Base-by-base conservation (phyloP, 2,888 invertebrate species). In the Exocentrus adspersus region DNA sequence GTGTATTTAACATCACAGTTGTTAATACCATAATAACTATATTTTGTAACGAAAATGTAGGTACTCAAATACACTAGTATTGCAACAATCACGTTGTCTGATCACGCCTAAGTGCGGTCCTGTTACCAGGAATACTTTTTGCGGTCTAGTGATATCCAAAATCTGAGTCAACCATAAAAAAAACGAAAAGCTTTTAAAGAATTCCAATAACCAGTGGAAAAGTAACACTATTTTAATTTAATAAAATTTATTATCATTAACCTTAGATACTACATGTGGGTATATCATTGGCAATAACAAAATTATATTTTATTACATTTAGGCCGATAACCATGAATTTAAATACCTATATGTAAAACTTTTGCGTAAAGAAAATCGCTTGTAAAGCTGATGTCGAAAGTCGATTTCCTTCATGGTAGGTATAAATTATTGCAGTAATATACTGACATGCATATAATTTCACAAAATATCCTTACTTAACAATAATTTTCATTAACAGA, bases 231-330 rank as follows among this genome's bases (percentile, higher is more conserved):
- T n/a, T n/a, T n/a, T n/a, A n/a, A n/a, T n/a, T n/a, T n/a, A n/a
- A n/a, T 21, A 28, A 54, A 54, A 43, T 43, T 21, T 54, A 43
- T 54, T 37, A 43, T 21, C 12, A 24, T 53, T 42, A 53, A 43
- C 52, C 32, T 19, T 24, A 37, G 43, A 54, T 53, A 37, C 41
- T n/a, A 54, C 24, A 28, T 54, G 43, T 54, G 43, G 30, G 43
- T 42, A 54, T 54, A 43, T 28, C 19, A 28, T 28, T 30, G 30
- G 43, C 54, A 20, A 41, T 37, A 53, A 41, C 30, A 43, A 19
- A 53, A 53, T 30, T 53, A 53, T 53, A n/a, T 53, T 43, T 10
- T 43, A 43, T 41, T 42, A 53, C 24, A 12, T 1, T 54, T 54
- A 54, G 54, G 54, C 54, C 54, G 54, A 54, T 19, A 45, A 16